These are phyloP conservation scores for Perizoma flavofasciatum DNA, from an alignment of 2,888 invertebrate species.

Conservation along the genomic window DNA sequence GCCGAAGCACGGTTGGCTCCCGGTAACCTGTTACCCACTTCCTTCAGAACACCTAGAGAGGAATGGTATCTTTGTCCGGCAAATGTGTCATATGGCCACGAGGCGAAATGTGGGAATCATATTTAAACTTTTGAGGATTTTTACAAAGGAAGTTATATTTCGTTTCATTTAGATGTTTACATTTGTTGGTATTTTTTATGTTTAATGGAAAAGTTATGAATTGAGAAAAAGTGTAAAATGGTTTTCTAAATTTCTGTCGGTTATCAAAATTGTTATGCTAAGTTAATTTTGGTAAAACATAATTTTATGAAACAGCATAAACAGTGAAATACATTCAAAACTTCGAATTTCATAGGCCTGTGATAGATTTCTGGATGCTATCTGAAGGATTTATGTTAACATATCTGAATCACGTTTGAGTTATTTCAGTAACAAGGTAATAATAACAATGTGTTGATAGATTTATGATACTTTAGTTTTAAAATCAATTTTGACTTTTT, in stretches of 20 bases:
- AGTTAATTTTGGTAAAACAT: too few relatives aligned
- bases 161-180: background rate
- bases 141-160: background rate
- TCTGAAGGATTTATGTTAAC: slow-evolving; percentile 15
- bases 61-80: slow-evolving; percentile 23
- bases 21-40: slow-evolving; percentile 78
- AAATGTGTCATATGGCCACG: slow-evolving; percentile 10
- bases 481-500: background rate
- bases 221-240: too few relatives aligned
- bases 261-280: too few relatives aligned
- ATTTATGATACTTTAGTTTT: slow-evolving; percentile 13
- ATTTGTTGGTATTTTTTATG: too few relatives aligned
- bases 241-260: too few relatives aligned
- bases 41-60: slow-evolving; percentile 71
- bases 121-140: slow-evolving; percentile 2
- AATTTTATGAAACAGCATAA: too few relatives aligned
- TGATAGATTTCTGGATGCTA: slow-evolving; percentile 7
- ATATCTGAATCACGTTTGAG: slow-evolving; percentile 14
- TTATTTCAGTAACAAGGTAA: slow-evolving; percentile 21
- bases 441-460: slow-evolving; percentile 12
- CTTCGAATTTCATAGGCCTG: background rate
- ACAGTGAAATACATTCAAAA: too few relatives aligned
- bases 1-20: slow-evolving; percentile 68
- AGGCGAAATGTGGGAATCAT: slow-evolving; percentile 7
- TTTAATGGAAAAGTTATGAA: too few relatives aligned